These are phyloP conservation scores for Quadroppia sp. DNA, from an alignment of 2,888 invertebrate genomes.

Conservation along the genomic window DNA sequence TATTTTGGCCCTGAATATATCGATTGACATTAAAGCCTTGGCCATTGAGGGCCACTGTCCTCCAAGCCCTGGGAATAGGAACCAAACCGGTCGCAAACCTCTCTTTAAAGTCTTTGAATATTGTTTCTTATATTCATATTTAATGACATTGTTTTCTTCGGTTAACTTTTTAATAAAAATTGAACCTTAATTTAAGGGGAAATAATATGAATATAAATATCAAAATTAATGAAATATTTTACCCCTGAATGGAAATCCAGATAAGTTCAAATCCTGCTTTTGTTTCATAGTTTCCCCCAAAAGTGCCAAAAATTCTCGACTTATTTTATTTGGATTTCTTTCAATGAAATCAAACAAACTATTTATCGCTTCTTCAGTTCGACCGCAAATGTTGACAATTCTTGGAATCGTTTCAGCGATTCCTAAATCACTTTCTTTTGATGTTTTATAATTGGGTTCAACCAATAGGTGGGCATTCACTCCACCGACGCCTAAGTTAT, in stretches of 20 bases:
- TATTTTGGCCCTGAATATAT: constrained; percentile 61
- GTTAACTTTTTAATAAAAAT: neutral
- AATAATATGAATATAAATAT: too few relatives aligned
- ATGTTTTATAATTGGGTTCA: constrained; percentile 47
- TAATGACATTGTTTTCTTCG: neutral
- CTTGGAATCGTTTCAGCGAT: constrained; percentile 58
- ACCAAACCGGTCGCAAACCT: constrained; percentile 53
- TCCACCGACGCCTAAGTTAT: constrained; percentile 60
- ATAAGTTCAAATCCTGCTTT: neutral
- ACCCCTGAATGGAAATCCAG: constrained; percentile 59
- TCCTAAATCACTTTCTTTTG: constrained; percentile 42
- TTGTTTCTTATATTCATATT: constrained; percentile 11
- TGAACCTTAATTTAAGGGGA: neutral
- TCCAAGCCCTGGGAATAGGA: constrained; percentile 65
- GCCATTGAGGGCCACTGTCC: constrained; percentile 26
- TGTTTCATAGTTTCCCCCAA: constrained; percentile 67
- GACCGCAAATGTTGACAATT: constrained; percentile 72
- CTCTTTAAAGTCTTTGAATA: neutral
- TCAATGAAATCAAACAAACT: constrained; percentile 60
- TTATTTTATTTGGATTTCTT: constrained; percentile 54
- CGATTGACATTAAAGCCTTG: constrained; percentile 28
- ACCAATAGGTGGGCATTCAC: constrained; percentile 52
- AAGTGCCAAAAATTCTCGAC: constrained; percentile 66
- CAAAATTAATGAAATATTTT: neutral
- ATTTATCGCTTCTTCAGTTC: constrained; percentile 73